These are phyloP conservation scores for Andrena minutula DNA, from an alignment of 2,888 invertebrate species.

Conservation along the genomic window DNA sequence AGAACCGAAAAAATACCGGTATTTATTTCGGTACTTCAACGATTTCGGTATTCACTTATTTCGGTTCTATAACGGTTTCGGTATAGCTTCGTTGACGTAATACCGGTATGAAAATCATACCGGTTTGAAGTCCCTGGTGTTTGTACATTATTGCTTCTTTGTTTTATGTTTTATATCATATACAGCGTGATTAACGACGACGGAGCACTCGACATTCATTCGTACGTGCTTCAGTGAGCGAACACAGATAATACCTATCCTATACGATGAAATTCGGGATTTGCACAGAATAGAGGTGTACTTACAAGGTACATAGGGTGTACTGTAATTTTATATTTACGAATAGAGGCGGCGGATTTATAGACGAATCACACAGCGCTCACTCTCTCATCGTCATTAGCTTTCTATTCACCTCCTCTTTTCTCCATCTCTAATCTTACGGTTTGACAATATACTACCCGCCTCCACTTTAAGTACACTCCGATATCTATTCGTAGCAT, in stretches of 20 bases:
- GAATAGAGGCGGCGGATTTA: background rate
- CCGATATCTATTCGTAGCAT: slow-evolving; percentile 13
- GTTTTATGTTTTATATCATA: background rate
- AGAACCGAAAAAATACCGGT: too few species aligned
- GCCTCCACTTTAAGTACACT: slow-evolving; percentile 17
- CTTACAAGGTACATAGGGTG: slow-evolving; percentile 25
- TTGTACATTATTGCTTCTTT: slow-evolving; percentile 57
- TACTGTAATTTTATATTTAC: slow-evolving; percentile 5
- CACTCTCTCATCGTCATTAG: background rate
- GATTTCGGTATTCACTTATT: too few species aligned
- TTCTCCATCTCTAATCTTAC: background rate
- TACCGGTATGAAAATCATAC: too few species aligned
- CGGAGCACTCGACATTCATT: slow-evolving; percentile 30
- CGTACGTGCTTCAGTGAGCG: slow-evolving; percentile 12
- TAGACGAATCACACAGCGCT: background rate
- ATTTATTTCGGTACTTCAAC: too few species aligned
- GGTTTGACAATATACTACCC: background rate
- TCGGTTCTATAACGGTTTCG: too few species aligned
- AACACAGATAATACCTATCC: slow-evolving; percentile 28
- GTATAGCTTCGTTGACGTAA: too few species aligned
- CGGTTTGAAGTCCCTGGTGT: too few species aligned
- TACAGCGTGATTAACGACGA: slow-evolving; percentile 24
- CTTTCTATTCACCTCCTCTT: background rate
- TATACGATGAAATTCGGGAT: slow-evolving; percentile 21
- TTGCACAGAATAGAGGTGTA: slow-evolving; percentile 20